Evolutionary conservation across 2,113 vertebrate species (phyloP).

Genomic region (Ceyx margarethae): DNA sequence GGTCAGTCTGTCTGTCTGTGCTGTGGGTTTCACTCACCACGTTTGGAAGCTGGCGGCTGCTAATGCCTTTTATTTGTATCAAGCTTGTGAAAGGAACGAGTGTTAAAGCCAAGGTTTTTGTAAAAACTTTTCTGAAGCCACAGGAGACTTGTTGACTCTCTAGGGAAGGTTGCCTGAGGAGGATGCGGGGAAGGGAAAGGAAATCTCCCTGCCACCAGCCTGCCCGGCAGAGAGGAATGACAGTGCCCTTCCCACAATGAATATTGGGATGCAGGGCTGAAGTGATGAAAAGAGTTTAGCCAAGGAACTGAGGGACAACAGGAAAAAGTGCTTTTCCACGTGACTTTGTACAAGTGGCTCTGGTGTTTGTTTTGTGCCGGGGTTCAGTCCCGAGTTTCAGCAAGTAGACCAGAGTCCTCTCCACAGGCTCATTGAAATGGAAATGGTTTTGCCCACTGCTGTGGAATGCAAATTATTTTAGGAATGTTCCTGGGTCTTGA

Average conservation of each 20-base stretch:
- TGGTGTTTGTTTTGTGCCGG: constrained; percentile 16
- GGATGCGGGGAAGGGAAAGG: background rate
- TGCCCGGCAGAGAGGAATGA: background rate
- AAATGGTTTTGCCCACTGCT: constrained; percentile 55
- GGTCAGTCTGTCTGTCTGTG: accelerated
- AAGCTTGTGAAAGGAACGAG: background rate
- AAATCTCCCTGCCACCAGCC: background rate
- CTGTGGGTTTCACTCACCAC: background rate
- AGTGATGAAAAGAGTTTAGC: background rate
- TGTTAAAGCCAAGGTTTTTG: background rate
- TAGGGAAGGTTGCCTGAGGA: background rate
- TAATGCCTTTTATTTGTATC: background rate
- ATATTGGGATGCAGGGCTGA: background rate
- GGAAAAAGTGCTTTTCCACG: constrained; percentile 13
- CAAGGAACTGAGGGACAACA: background rate
- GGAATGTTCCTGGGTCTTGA: constrained; percentile 58
- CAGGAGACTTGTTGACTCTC: background rate
- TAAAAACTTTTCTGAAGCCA: background rate
- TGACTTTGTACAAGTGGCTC: background rate
- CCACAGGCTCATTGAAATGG: constrained; percentile 65
- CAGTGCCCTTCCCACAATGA: background rate
- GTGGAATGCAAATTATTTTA: constrained; percentile 69
- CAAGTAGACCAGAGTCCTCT: constrained; percentile 13
- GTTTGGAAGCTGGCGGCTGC: background rate
- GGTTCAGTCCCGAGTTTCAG: background rate